Base-by-base conservation (phyloP, 2,888 invertebrate genomes). In the Macaria liturata region DNA sequence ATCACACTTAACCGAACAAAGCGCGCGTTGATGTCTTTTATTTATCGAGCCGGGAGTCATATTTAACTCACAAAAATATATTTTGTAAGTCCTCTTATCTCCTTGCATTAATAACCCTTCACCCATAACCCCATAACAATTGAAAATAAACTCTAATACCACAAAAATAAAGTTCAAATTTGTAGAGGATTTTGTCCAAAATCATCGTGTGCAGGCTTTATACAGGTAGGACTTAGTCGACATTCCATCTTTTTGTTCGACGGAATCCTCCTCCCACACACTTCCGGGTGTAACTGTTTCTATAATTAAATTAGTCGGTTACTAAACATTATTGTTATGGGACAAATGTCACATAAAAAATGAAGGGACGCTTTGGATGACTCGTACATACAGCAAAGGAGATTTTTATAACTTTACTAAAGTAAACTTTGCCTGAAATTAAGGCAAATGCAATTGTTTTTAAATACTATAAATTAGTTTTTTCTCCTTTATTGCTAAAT, bases 191-290 rank as follows among this genome's bases (percentile, higher is more conserved):
- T 47, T 32, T 32, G 32, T 59, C 54, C 47, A 57, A 54, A 60
- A 65, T 51, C 61, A 64, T 74, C 69, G 71, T 74, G 70, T 74
- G 76, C 85, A 37, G 50, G 50, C 51, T 9, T 20, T 4, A 69
- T 74, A 75, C 86, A 85, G 84, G 85, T 86, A 84, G 77, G 72
- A 76, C 75, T 71, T 72, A 74, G 68, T 70, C 76, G 81, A 80
- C 87, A 89, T 89, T 88, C 88, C 81, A 72, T 65, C 61, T 78
- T 80, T 87, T 88, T 88, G 88, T 88, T 81, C 76, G 71, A 68
- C 59, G 62, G 69, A 73, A 74, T 75, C 72, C 68, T 70, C 75
- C 70, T 67, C 89, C 89, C 82, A 89, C 89, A 70, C 84, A 79
- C 78, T 85, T 89, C 89, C 90, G 89, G 89, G 78, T 77, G 74